Base-by-base conservation (phyloP, 2,797 vertebrate genomes). In the Spinibarbus caldwelli region DNA sequence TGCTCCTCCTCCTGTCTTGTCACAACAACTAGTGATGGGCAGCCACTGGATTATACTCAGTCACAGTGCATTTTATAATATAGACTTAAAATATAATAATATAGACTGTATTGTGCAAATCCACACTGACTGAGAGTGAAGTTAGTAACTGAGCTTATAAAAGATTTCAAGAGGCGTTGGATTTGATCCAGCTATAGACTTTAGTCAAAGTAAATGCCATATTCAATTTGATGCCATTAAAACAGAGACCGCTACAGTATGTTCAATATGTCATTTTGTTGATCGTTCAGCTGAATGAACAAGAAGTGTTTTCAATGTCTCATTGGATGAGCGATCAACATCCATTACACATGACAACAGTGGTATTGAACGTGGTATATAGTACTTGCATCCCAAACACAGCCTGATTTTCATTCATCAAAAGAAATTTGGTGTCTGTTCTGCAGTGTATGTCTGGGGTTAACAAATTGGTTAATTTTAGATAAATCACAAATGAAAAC, bases 1-100 rank as follows among this genome's bases (percentile, higher is more conserved):
- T 86, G 34, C 52, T 80, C 36, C 77, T 80, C 84, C 77, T 73
- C 43, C 31, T 41, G 57, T 73, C 77, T 80, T 80, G 84, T 70
- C 41, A 36, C 21, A 6, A 66, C 73, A 85, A 36, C 49, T 43
- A 78, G 66, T 85, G 83, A 78, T 85, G 76, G 77, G 84, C 54
- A 85, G 38, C 77, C 67, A 15, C 57, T 34, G 76, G 67, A 85
- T 80, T 85, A 80, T 11, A 49, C 43, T 62, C 41, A 31, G 31
- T 80, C 77, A 49, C 36, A 73, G 36, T 82, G 26, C 57, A 78
- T 78, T 70, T 84, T 47, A 45, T 78, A 31, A 75, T 84, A 73
- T 71, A 71, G 75, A 78, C 82, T 47, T 17, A 62, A 43, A 23
- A 54, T 36, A 36, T 36, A 34, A 34, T 75, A 52, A 52, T 62